A percentile compares a stretch with the other conserved stretches of the same genome.
These are phyloP conservation scores for Andricus curvator DNA, from an alignment of 2,888 invertebrate species.

Conservation along the genomic window DNA sequence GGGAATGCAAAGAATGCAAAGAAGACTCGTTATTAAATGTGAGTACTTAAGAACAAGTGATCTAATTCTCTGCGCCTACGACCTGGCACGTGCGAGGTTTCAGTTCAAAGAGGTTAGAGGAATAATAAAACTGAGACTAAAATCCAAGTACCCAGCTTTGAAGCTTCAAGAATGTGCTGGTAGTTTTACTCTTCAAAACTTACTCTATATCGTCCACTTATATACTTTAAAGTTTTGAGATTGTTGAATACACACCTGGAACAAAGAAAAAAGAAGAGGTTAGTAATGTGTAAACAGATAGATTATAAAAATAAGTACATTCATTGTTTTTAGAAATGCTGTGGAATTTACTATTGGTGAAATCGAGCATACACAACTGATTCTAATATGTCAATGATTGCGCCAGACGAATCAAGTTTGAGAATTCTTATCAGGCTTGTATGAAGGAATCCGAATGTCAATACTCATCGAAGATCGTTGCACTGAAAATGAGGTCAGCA, in stretches of 20 bases:
- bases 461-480: constrained; percentile 11
- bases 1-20: constrained; percentile 27
- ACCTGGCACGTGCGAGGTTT: constrained; percentile 10
- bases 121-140: constrained; percentile 5
- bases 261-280: neutral
- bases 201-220: neutral
- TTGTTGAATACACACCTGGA: neutral
- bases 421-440: constrained; percentile 23
- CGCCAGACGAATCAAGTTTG: neutral
- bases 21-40: constrained; percentile 9
- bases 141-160: neutral
- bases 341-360: neutral
- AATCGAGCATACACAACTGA: neutral
- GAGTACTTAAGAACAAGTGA: constrained; percentile 28
- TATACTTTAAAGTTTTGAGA: neutral
- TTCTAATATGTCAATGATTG: neutral
- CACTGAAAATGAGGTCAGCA: constrained; percentile 17
- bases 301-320: neutral
- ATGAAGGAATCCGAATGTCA: neutral
- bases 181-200: neutral
- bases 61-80: constrained; percentile 29
- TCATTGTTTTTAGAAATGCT: neutral
- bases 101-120: neutral
- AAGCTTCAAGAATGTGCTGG: neutral
- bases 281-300: neutral